Percentiles rank a stretch among this genome's conserved stretches.
Evolutionary conservation across 2,888 invertebrate species (phyloP).

Genomic region (Ectemnius lituratus): DNA sequence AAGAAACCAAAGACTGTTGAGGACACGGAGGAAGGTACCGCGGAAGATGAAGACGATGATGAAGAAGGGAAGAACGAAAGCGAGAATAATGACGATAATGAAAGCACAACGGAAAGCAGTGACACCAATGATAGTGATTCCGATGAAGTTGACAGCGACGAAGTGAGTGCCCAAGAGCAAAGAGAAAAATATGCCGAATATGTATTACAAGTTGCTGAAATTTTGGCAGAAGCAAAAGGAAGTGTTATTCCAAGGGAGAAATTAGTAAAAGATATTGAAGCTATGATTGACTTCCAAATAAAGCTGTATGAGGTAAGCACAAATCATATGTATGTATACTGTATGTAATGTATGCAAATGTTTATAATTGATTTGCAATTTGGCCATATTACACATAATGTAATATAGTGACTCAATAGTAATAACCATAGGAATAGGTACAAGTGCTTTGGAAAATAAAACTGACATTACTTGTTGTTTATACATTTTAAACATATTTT

Average conservation of each 20-base stretch:
- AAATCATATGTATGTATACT: neutral
- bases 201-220: conserved; percentile 39
- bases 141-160: neutral
- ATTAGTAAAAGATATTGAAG: conserved; percentile 48
- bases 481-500: too few species aligned
- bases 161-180: neutral
- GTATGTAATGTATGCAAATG: too few species aligned
- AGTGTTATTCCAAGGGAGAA: conserved; percentile 44
- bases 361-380: too few species aligned
- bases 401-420: too few species aligned
- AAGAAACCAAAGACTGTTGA: neutral
- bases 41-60: neutral
- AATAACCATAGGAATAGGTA: too few species aligned
- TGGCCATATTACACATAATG: too few species aligned
- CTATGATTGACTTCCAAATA: conserved; percentile 57
- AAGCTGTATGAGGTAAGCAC: conserved; percentile 20
- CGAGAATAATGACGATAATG: neutral
- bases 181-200: conserved; percentile 34
- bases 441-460: too few species aligned
- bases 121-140: neutral
- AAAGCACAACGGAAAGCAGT: neutral
- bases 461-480: too few species aligned
- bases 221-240: conserved; percentile 48
- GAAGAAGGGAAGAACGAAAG: neutral
- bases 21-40: neutral